These are phyloP conservation scores for Pemphigus obesinymphae DNA, from an alignment of 1,140 invertebrate species.

Conservation along the genomic window DNA sequence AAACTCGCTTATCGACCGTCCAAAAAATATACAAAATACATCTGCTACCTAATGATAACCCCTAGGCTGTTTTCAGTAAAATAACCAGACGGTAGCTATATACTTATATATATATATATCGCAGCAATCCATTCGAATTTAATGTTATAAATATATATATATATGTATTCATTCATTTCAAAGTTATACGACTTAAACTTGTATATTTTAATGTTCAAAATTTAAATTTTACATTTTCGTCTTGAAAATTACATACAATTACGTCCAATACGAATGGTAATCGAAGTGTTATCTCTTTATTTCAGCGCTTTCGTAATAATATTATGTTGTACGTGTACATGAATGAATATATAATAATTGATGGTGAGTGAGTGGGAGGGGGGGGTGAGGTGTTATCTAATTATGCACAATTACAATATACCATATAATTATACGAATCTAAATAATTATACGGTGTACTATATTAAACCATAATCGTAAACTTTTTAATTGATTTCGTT, in stretches of 20 bases:
- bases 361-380: too few species aligned
- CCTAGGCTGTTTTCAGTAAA: not conserved
- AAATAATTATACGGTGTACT: too few species aligned
- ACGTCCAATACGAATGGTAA: not conserved
- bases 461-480: too few species aligned
- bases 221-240: not conserved
- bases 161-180: not conserved
- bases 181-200: not conserved
- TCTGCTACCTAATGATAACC: constrained; percentile 19
- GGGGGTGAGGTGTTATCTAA: too few species aligned
- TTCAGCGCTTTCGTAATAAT: not conserved
- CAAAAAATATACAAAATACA: constrained; percentile 24
- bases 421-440: too few species aligned
- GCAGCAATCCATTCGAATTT: not conserved
- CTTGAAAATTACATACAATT: not conserved
- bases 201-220: not conserved
- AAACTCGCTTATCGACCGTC: not conserved
- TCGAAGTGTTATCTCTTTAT: not conserved
- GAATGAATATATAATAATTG: too few species aligned
- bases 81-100: not conserved
- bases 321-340: not conserved
- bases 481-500: too few species aligned
- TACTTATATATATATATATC: too few species aligned
- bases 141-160: too few species aligned
- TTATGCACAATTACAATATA: too few species aligned